Percentiles rank a stretch among this genome's conserved stretches.
Evolutionary conservation across 2,888 invertebrate species (phyloP).

Genomic region (Dolichopus griseipennis): DNA sequence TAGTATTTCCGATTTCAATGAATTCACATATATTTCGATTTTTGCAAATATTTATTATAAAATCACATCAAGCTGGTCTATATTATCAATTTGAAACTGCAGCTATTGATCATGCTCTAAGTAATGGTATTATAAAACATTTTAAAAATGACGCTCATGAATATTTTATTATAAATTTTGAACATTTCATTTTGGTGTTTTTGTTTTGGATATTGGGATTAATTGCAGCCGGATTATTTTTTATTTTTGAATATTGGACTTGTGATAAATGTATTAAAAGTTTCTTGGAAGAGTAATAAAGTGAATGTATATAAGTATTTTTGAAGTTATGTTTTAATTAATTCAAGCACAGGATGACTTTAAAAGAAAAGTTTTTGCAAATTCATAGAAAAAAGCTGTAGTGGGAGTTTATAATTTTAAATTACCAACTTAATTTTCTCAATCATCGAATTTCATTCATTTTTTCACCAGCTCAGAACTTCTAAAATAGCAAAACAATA

Average conservation of each 20-base stretch:
- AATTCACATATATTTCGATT: constrained; percentile 22
- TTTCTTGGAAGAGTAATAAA: not conserved
- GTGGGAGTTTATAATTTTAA: too few species aligned
- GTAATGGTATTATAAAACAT: constrained; percentile 24
- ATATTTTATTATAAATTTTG: not conserved
- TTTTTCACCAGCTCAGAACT: too few species aligned
- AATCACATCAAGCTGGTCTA: constrained; percentile 32
- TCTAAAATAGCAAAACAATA: too few species aligned
- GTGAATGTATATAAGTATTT: too few species aligned
- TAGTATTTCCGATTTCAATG: constrained; percentile 21
- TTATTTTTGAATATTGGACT: not conserved
- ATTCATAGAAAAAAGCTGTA: too few species aligned
- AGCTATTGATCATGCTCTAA: constrained; percentile 28
- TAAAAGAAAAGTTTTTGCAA: too few species aligned
- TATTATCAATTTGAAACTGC: constrained; percentile 27
- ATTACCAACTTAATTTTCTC: too few species aligned
- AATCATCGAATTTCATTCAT: too few species aligned
- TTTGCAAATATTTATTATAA: constrained; percentile 28
- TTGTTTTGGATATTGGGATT: not conserved
- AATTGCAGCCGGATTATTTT: not conserved
- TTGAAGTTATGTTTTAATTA: too few species aligned
- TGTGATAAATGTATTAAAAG: too few species aligned
- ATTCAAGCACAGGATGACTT: too few species aligned
- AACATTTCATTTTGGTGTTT: constrained; percentile 7
- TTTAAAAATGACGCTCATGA: not conserved